These are phyloP conservation scores for Vandiemenella viatica DNA, from an alignment of 2,888 invertebrate species.

Conservation along the genomic window DNA sequence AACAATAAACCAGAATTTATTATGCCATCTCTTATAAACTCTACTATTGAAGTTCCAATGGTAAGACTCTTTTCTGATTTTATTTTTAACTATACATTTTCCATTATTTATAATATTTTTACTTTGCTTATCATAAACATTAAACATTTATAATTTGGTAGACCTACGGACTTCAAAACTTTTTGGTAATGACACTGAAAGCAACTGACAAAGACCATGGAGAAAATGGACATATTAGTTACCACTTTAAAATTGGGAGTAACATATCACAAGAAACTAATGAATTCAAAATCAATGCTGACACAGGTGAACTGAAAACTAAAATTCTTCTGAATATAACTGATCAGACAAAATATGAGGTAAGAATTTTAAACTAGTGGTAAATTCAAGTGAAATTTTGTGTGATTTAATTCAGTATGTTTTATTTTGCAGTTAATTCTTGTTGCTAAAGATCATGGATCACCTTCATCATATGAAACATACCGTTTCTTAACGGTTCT, in stretches of 20 bases:
- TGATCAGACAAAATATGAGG: slow-evolving; percentile 40
- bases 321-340: slow-evolving; percentile 69
- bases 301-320: slow-evolving; percentile 66
- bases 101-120: no score
- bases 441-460: slow-evolving; percentile 70
- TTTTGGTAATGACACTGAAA: slow-evolving; percentile 63
- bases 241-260: slow-evolving; percentile 64
- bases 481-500: slow-evolving; percentile 57
- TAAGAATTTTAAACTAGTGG: slow-evolving; percentile 30
- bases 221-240: slow-evolving; percentile 69
- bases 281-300: slow-evolving; percentile 64
- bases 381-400: no score
- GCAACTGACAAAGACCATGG: slow-evolving; percentile 71
- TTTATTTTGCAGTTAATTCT: slow-evolving; percentile 52
- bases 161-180: slow-evolving; percentile 60
- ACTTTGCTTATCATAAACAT: no score
- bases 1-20: slow-evolving; percentile 68
- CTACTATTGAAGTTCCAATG: slow-evolving; percentile 69
- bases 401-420: neutral
- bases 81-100: no score
- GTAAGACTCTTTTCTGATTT: no score
- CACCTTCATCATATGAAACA: slow-evolving; percentile 64
- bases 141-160: slow-evolving; percentile 23
- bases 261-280: slow-evolving; percentile 62
- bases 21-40: slow-evolving; percentile 56